A percentile compares a stretch with the other conserved stretches of the same genome.
These are phyloP conservation scores for Paracanthobrama guichenoti DNA, from an alignment of 2,113 vertebrate species.

Conservation along the genomic window DNA sequence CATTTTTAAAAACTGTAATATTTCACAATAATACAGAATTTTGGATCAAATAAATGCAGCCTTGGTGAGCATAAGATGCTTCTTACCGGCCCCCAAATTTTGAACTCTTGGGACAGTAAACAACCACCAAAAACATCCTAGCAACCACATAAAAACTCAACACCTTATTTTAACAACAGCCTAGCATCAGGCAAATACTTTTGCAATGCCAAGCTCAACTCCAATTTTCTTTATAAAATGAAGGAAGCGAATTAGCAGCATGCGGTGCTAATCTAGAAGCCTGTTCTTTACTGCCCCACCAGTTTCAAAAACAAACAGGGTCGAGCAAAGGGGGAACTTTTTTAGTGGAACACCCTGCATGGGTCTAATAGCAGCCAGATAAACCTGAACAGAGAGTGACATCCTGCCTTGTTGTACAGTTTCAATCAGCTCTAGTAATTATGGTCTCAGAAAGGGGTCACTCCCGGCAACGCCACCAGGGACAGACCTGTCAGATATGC, in stretches of 20 bases:
- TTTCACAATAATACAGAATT: too few species aligned
- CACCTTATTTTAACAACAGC: not conserved
- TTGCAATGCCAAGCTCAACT: not conserved
- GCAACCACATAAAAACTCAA: too few species aligned
- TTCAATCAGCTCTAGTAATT: conserved; percentile 39
- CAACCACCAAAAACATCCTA: too few species aligned
- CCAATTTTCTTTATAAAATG: not conserved
- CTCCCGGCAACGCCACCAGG: conserved; percentile 33
- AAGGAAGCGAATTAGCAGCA: conserved; percentile 16
- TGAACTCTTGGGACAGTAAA: too few species aligned
- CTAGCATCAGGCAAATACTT: not conserved
- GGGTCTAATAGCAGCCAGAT: conserved; percentile 14
- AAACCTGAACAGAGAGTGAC: conserved; percentile 17
- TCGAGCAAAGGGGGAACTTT: not conserved
- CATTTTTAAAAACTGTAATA: too few species aligned
- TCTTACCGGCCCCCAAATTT: not conserved
- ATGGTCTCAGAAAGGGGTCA: conserved; percentile 20
- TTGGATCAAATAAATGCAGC: not conserved
- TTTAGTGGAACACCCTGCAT: conserved; percentile 17
- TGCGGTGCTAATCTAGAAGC: conserved; percentile 28
- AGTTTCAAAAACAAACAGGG: conserved; percentile 12
- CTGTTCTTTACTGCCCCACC: not conserved
- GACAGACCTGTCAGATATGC: conserved; percentile 45
- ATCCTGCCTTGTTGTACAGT: conserved; percentile 37
- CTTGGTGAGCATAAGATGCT: not conserved